Evolutionary conservation across 1,140 invertebrate genomes (phyloP).

Genomic region (Ericerus pela): DNA sequence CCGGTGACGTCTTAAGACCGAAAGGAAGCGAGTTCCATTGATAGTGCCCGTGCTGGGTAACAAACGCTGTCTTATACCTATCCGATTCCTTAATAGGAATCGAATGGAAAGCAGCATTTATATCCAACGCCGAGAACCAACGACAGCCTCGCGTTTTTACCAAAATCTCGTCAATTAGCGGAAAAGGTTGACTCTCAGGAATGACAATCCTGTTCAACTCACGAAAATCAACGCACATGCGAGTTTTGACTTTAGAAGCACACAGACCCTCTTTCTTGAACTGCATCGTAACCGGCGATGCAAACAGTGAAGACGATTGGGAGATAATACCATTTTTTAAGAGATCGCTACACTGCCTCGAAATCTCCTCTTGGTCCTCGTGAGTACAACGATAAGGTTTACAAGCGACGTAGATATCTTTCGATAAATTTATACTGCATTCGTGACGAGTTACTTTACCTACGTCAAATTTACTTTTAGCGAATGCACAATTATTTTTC

Average conservation of each 20-base stretch:
- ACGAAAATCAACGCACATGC: too few species aligned
- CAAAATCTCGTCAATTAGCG: slow-evolving; percentile 25
- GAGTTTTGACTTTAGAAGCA: slow-evolving; percentile 26
- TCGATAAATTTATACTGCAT: slow-evolving; percentile 25
- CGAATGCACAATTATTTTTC: slow-evolving; percentile 24
- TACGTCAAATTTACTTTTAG: slow-evolving; percentile 25
- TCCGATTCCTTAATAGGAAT: too few species aligned
- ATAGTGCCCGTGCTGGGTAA: too few species aligned
- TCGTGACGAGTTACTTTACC: slow-evolving; percentile 24
- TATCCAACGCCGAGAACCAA: slow-evolving; percentile 29
- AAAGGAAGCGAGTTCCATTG: slow-evolving; percentile 29
- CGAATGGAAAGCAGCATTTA: too few species aligned
- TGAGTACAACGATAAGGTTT: slow-evolving; percentile 27
- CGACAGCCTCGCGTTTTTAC: slow-evolving; percentile 27
- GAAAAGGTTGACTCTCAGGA: too few species aligned
- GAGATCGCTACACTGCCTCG: slow-evolving; percentile 27
- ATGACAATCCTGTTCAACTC: too few species aligned
- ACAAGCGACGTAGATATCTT: slow-evolving; percentile 25
- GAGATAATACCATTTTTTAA: slow-evolving; percentile 27
- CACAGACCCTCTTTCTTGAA: too few species aligned
- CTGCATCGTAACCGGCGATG: slow-evolving; percentile 29
- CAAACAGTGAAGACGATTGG: slow-evolving; percentile 29
- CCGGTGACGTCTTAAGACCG: slow-evolving; percentile 30
- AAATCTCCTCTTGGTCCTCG: slow-evolving; percentile 29
- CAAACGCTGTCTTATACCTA: too few species aligned